Evolutionary conservation across 2,113 vertebrate species (phyloP).

Genomic region (Chaetodon auriga): DNA sequence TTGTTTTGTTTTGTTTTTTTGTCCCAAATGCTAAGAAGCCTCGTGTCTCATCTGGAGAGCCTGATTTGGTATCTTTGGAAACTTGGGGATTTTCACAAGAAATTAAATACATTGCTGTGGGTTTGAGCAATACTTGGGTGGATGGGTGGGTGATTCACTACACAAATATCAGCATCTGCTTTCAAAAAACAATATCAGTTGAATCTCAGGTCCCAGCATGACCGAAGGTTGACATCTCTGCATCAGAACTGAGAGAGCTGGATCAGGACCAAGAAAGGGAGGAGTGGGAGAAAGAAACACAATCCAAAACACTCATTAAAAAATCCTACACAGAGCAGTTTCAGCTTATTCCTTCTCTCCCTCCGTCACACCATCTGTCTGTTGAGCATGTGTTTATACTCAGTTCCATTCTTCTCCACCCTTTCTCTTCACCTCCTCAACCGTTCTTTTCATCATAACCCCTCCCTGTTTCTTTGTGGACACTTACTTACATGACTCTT

Average conservation of each 20-base stretch:
- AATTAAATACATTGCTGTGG: slow-evolving; percentile 3
- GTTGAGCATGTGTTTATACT: slow-evolving; percentile 41
- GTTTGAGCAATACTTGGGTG: background rate
- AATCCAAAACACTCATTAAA: slow-evolving; percentile 30
- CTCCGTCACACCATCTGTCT: slow-evolving; percentile 20
- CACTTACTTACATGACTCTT: background rate
- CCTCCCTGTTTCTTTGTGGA: background rate
- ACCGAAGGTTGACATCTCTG: slow-evolving; percentile 4
- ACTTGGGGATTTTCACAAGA: background rate
- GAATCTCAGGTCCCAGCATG: background rate
- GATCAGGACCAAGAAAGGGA: slow-evolving; percentile 21
- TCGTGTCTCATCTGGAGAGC: background rate
- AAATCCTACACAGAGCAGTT: slow-evolving; percentile 12
- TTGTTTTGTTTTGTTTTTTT: background rate
- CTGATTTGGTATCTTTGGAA: background rate
- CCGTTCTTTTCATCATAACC: background rate
- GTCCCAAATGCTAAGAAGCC: background rate
- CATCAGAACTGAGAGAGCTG: slow-evolving; percentile 18
- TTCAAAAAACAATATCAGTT: slow-evolving; percentile 2
- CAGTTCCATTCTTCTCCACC: slow-evolving; percentile 9
- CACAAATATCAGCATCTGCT: slow-evolving; percentile 2
- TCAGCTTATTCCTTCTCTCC: slow-evolving; percentile 2
- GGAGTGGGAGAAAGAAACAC: slow-evolving; percentile 24
- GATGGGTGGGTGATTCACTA: background rate
- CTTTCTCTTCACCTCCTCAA: background rate